These are phyloP conservation scores for Myxocyprinus asiaticus DNA, from an alignment of 2,113 vertebrate genomes.

Conservation along the genomic window DNA sequence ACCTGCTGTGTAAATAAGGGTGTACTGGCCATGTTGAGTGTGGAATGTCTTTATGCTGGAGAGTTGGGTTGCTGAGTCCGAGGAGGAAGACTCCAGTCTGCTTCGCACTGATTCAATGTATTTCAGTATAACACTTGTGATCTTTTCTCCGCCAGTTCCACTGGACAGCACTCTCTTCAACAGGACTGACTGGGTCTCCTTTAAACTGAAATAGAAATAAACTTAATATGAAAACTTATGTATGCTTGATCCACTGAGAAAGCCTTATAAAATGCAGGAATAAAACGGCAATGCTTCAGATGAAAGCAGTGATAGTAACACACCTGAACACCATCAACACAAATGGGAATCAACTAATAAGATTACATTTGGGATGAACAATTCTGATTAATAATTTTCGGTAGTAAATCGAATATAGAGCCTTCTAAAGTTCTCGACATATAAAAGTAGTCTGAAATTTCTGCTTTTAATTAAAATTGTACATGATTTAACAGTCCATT, in stretches of 20 bases:
- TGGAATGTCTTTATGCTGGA: constrained; percentile 61
- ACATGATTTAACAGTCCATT: not conserved
- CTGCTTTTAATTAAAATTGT: not conserved
- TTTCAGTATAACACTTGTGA: constrained; percentile 69
- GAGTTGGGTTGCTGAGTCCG: constrained; percentile 11
- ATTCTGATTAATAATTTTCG: constrained; percentile 9
- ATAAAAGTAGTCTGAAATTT: not conserved
- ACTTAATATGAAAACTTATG: constrained; percentile 15
- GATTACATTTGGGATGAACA: no score
- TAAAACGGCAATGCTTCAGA: no score
- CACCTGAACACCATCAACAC: not conserved
- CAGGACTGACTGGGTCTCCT: constrained; percentile 73
- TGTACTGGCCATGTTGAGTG: constrained; percentile 65
- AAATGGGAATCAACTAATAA: not conserved
- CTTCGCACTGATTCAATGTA: constrained; percentile 71
- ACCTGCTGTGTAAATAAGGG: constrained; percentile 58
- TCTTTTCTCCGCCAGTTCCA: constrained; percentile 68
- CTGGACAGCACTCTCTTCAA: constrained; percentile 66
- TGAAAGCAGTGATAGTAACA: not conserved
- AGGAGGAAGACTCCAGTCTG: constrained; percentile 42
- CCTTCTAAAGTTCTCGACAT: not conserved
- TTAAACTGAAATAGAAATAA: constrained; percentile 62
- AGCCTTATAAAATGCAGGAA: not conserved
- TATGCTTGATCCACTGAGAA: not conserved
- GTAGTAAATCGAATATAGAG: not conserved